A percentile compares a stretch with the other conserved stretches of the same genome.
Evolutionary conservation across 2,888 invertebrate species (phyloP).

Genomic region (Zaprionus bogoriensis): DNA sequence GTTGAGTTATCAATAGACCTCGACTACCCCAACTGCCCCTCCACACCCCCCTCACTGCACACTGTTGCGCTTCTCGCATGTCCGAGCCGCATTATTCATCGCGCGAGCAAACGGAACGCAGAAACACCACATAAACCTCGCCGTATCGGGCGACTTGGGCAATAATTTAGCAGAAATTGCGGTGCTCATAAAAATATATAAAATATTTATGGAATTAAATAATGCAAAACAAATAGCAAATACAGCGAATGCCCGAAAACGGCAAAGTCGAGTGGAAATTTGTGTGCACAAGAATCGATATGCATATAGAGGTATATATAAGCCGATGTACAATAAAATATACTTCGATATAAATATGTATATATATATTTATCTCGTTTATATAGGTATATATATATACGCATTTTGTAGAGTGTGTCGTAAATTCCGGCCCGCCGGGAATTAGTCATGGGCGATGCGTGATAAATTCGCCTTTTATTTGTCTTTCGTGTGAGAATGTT

Average conservation of each 20-base stretch:
- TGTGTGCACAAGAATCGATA: constrained; percentile 17
- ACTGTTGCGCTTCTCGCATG: constrained; percentile 39
- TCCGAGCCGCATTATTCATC: constrained; percentile 52
- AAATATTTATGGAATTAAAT: constrained; percentile 73
- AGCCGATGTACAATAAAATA: too few relatives aligned
- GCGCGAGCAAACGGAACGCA: constrained; percentile 22
- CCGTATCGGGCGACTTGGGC: constrained; percentile 39
- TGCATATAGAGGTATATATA: constrained; percentile 16
- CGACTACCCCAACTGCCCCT: too few relatives aligned
- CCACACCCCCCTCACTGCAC: background rate
- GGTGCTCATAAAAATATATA: constrained; percentile 60
- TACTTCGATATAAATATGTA: constrained; percentile 10
- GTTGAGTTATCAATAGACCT: too few relatives aligned
- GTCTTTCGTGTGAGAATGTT: constrained; percentile 73
- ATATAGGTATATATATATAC: constrained; percentile 5
- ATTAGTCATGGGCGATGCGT: constrained; percentile 77
- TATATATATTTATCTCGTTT: background rate
- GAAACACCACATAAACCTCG: constrained; percentile 50
- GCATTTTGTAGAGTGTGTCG: constrained; percentile 51
- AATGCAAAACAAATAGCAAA: constrained; percentile 33
- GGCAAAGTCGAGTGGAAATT: constrained; percentile 27
- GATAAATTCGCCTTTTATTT: constrained; percentile 76
- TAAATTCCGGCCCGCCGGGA: constrained; percentile 51
- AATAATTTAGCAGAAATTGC: constrained; percentile 65
- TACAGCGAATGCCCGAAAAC: background rate